phyloP scores from a whole-genome alignment of 2,888 invertebrate species.

The Mesorhabditis spiculigera region DNA sequence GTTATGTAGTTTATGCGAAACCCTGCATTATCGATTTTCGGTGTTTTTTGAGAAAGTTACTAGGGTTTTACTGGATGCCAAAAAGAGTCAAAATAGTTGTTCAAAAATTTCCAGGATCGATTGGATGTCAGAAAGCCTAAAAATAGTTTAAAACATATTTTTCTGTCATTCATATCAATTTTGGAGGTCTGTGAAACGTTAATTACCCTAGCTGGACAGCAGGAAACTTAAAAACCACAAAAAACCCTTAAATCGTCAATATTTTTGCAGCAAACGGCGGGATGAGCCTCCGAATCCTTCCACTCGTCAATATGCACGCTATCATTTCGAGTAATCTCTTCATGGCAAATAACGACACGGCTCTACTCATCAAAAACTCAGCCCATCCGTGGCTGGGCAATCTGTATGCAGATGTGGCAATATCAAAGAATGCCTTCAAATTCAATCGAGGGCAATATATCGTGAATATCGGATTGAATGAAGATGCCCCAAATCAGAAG shows the following conservation, averaged over 20 bases:
- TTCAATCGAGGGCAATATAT: conserved; percentile 67
- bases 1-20: too few relatives aligned
- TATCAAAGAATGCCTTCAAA: conserved; percentile 84
- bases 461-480: conserved; percentile 54
- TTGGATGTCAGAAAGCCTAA: too few relatives aligned
- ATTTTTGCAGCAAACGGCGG: conserved; percentile 34
- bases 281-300: conserved; percentile 50
- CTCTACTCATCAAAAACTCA: conserved; percentile 51
- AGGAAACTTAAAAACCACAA: too few relatives aligned
- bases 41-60: too few relatives aligned
- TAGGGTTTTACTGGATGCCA: too few relatives aligned
- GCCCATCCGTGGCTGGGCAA: conserved; percentile 41
- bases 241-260: not conserved
- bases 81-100: too few relatives aligned
- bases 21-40: too few relatives aligned
- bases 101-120: too few relatives aligned
- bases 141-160: too few relatives aligned
- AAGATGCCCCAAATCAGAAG: conserved; percentile 63
- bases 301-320: conserved; percentile 53
- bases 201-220: too few relatives aligned
- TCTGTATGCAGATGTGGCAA: conserved; percentile 55
- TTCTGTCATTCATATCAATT: too few relatives aligned
- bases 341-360: conserved; percentile 51
- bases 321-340: conserved; percentile 53
- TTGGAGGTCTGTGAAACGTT: too few relatives aligned